phyloP scores from a whole-genome alignment of 2,888 invertebrate species.

The Chloroclysta siterata region DNA sequence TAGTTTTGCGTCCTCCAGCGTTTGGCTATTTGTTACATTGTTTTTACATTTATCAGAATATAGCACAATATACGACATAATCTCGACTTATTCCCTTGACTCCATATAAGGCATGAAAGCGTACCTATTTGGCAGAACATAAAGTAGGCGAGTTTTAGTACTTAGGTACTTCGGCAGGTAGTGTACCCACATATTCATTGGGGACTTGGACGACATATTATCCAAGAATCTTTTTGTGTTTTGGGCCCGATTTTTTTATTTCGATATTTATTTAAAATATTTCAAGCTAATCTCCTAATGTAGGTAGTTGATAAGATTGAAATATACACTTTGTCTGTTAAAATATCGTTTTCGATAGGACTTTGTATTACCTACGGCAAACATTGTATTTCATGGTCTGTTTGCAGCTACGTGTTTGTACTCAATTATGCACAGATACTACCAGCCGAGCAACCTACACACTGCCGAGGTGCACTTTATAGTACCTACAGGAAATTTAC shows the following conservation, averaged over 20 bases:
- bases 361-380: constrained; percentile 7
- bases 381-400: constrained; percentile 15
- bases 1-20: constrained; percentile 27
- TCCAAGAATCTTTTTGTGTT: constrained; percentile 30
- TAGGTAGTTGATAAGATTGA: too few relatives aligned
- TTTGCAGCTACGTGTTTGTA: constrained; percentile 15
- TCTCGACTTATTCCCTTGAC: constrained; percentile 49
- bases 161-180: constrained; percentile 27
- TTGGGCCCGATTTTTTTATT: constrained; percentile 31
- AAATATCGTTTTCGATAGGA: constrained; percentile 3
- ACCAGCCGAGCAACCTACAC: background rate
- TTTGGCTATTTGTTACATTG: constrained; percentile 48
- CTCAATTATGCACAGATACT: constrained; percentile 22
- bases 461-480: constrained; percentile 13
- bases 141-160: constrained; percentile 44
- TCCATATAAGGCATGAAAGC: constrained; percentile 47
- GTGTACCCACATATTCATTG: constrained; percentile 27
- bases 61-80: constrained; percentile 49
- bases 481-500: constrained; percentile 5
- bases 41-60: constrained; percentile 52
- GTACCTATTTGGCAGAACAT: constrained; percentile 46
- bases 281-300: constrained; percentile 4
- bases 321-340: background rate
- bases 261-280: constrained; percentile 10
- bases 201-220: constrained; percentile 36